Conservation (phyloP, 2,797 vertebrate genomes). For the Simalia tracyae region DNA sequence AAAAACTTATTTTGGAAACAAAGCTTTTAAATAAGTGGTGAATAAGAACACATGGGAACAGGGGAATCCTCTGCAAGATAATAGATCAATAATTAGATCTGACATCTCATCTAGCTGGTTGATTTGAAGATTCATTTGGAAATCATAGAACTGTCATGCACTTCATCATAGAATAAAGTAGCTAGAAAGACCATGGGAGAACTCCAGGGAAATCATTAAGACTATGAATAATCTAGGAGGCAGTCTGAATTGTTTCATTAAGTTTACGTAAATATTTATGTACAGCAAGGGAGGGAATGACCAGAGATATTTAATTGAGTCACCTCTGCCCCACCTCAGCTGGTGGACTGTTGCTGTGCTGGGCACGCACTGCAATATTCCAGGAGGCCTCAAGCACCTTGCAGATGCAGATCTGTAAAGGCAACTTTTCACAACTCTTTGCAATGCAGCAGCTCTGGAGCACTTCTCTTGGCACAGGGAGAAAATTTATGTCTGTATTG, state of each 20-base stretch:
- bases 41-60: neutral
- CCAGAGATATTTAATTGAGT: neutral
- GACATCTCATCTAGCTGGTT: neutral
- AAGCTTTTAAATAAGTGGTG: slow-evolving; percentile 11
- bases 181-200: neutral
- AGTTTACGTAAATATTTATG: neutral
- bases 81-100: slow-evolving; percentile 17
- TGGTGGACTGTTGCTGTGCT: neutral
- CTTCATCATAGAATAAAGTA: neutral
- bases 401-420: neutral
- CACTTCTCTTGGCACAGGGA: neutral
- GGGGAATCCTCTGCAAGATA: neutral
- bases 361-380: too few relatives aligned
- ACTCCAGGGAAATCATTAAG: neutral
- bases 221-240: slow-evolving; percentile 8
- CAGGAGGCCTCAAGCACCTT: neutral
- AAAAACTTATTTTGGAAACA: slow-evolving; percentile 34
- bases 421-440: neutral
- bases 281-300: neutral
- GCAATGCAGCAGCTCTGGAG: neutral
- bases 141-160: neutral
- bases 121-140: slow-evolving; percentile 23
- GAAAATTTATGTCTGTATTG: neutral
- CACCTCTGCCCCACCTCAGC: too few relatives aligned
- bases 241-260: neutral